Evolutionary conservation across 2,113 vertebrate genomes (phyloP).

Genomic region (Marcusenius ussheri): DNA sequence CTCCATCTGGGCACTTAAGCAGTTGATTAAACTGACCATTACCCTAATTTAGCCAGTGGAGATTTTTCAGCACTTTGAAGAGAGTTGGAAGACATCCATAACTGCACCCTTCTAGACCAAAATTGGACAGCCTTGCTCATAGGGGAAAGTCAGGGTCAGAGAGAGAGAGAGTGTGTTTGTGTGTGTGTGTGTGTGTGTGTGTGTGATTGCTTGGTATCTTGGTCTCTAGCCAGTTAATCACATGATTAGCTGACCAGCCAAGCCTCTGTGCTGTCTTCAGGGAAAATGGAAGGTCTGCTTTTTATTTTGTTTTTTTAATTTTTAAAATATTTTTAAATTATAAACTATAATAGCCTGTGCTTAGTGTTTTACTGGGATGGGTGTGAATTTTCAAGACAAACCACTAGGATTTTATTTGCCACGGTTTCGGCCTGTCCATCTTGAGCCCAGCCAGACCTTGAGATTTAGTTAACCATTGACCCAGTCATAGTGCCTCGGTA

Average conservation of each 20-base stretch:
- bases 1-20: slow-evolving; percentile 6
- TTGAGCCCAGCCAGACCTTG: not conserved
- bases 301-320: not conserved
- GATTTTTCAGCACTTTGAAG: slow-evolving; percentile 3
- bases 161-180: not conserved
- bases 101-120: slow-evolving; percentile 39
- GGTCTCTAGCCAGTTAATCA: not conserved
- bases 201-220: not conserved
- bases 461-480: not conserved
- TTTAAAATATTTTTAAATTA: not conserved
- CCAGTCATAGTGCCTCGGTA: not conserved
- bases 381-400: not conserved
- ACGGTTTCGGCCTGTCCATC: not conserved
- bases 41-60: not conserved
- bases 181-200: not conserved
- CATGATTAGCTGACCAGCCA: too few relatives aligned
- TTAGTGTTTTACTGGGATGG: not conserved
- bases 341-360: not conserved
- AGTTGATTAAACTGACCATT: not conserved
- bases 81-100: not conserved
- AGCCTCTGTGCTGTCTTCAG: not conserved
- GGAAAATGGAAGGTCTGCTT: not conserved
- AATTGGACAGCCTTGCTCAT: not conserved
- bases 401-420: not conserved
- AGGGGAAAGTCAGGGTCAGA: slow-evolving; percentile 14